A percentile compares a stretch with the other conserved stretches of the same genome.
phyloP scores from a whole-genome alignment of 2,797 vertebrate genomes.

The Epinephelus coioides region DNA sequence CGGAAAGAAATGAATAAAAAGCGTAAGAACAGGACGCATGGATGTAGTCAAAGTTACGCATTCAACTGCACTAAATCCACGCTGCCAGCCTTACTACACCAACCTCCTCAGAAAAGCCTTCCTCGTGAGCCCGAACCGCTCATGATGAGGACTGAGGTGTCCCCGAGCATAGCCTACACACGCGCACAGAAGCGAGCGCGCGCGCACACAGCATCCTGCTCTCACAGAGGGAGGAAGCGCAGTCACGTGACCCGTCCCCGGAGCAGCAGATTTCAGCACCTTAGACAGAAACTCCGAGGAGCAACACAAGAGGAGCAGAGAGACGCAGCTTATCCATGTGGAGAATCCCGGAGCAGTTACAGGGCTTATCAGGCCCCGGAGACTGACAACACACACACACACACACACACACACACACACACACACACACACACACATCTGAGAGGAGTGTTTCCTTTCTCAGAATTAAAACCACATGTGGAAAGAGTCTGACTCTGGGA shows the following conservation, averaged over 20 bases:
- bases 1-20: background rate
- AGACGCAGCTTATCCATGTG: conserved; percentile 21
- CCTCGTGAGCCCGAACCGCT: conserved; percentile 57
- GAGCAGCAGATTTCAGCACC: conserved; percentile 78
- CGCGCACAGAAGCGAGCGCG: conserved; percentile 4
- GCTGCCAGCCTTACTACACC: conserved; percentile 50
- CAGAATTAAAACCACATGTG: background rate
- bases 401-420: background rate
- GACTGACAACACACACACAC: background rate
- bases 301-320: background rate
- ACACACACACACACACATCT: background rate
- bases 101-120: conserved; percentile 47
- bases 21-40: conserved; percentile 3
- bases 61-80: conserved; percentile 49
- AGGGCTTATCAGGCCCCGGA: conserved; percentile 1
- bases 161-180: conserved; percentile 50
- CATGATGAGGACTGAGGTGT: conserved; percentile 71
- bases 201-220: conserved; percentile 44
- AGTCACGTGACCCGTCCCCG: conserved; percentile 83
- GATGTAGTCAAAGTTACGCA: conserved; percentile 48
- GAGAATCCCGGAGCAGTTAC: conserved; percentile 9
- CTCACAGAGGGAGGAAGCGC: conserved; percentile 63
- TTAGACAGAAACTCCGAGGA: conserved; percentile 76
- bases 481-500: background rate
- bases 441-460: background rate